A percentile compares a stretch with the other conserved stretches of the same genome.
Evolutionary conservation across 2,888 invertebrate genomes (phyloP).

Genomic region (Ormyrus thymus): DNA sequence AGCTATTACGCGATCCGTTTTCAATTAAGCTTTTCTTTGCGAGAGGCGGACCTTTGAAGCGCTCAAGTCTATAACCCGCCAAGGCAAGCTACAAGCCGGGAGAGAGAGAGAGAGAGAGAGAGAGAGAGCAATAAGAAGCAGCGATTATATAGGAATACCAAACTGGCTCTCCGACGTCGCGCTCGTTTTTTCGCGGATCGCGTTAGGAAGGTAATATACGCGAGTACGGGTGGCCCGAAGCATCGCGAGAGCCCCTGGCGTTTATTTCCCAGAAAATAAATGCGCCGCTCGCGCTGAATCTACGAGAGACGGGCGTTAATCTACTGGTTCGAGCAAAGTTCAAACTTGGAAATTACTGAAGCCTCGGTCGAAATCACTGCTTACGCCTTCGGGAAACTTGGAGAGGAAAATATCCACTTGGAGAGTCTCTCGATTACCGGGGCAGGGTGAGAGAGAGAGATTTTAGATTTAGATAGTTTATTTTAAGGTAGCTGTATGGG

Average conservation of each 20-base stretch:
- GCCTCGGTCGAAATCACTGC: constrained; percentile 49
- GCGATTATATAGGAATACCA: too few relatives aligned
- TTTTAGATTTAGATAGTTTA: too few relatives aligned
- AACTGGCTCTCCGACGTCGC: background rate
- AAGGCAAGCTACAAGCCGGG: too few relatives aligned
- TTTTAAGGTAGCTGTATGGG: too few relatives aligned
- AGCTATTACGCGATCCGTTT: too few relatives aligned
- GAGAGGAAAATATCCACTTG: constrained; percentile 41
- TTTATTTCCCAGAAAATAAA: constrained; percentile 38
- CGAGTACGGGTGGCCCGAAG: background rate
- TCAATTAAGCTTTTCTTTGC: too few relatives aligned
- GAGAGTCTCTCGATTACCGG: constrained; percentile 37
- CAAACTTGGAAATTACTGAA: constrained; percentile 53
- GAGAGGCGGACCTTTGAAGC: too few relatives aligned
- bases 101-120: too few relatives aligned
- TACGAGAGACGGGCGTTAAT: constrained; percentile 35
- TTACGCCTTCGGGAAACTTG: constrained; percentile 45
- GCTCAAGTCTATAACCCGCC: too few relatives aligned
- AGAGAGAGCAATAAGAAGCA: too few relatives aligned
- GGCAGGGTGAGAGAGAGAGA: background rate
- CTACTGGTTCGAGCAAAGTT: constrained; percentile 47
- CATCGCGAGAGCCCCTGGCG: background rate
- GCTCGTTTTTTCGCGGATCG: constrained; percentile 13
- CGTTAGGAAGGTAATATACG: background rate
- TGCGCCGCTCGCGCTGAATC: constrained; percentile 20